These are phyloP conservation scores for Acronicta leporina DNA, from an alignment of 2,888 invertebrate species.

Conservation along the genomic window DNA sequence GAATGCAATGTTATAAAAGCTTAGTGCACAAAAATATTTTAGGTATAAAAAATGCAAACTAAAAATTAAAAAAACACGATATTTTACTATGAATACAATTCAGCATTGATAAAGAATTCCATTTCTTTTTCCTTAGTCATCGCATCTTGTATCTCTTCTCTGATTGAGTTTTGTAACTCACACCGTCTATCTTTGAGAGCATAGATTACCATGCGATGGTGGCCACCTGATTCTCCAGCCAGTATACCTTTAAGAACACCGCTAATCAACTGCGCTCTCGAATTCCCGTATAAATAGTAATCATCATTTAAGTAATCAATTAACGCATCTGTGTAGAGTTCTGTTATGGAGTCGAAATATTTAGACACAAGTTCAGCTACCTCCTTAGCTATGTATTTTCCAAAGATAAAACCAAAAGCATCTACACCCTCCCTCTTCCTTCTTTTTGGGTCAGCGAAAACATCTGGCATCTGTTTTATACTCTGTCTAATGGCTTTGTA, in stretches of 20 bases:
- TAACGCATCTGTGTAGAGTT: constrained; percentile 61
- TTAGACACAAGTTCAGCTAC: constrained; percentile 56
- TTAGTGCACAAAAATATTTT: no score
- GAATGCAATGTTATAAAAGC: no score
- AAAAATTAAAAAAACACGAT: neutral
- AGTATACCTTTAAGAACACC: constrained; percentile 33
- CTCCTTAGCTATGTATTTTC: constrained; percentile 67
- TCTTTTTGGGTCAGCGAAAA: constrained; percentile 57
- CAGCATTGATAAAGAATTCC: constrained; percentile 19
- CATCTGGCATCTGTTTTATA: constrained; percentile 56
- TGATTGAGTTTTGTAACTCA: neutral
- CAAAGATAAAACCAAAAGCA: constrained; percentile 66
- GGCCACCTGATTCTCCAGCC: constrained; percentile 16
- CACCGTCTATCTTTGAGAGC: constrained; percentile 11
- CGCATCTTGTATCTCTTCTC: constrained; percentile 19
- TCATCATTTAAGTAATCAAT: constrained; percentile 47
- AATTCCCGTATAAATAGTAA: constrained; percentile 6
- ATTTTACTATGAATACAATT: neutral
- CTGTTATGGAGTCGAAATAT: constrained; percentile 68
- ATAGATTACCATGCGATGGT: constrained; percentile 40
- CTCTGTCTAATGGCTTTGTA: constrained; percentile 65
- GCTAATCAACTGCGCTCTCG: constrained; percentile 19
- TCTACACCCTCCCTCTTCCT: constrained; percentile 56
- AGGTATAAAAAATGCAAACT: no score
- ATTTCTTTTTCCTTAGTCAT: constrained; percentile 5